A percentile compares a stretch with the other conserved stretches of the same genome.
phyloP scores from a whole-genome alignment of 2,113 vertebrate genomes.

The Sapayoa aenigma region DNA sequence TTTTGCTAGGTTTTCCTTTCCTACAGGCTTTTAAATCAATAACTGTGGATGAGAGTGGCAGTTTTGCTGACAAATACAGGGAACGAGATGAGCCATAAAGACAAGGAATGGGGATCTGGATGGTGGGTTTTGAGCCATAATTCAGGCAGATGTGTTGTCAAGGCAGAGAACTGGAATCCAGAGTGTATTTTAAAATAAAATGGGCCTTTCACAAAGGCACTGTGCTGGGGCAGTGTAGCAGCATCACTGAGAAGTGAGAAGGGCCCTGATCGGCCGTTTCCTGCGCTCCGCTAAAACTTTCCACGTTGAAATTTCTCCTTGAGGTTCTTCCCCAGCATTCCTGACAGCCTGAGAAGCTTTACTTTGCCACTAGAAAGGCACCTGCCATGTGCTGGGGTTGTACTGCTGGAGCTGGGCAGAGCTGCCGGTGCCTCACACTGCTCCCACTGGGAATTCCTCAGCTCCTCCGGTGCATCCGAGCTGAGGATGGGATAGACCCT shows the following conservation, averaged over 20 bases:
- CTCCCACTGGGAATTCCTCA: fast-evolving
- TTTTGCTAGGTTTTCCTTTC: not conserved
- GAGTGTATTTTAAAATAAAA: not conserved
- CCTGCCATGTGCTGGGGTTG: fast-evolving
- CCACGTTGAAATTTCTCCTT: fast-evolving
- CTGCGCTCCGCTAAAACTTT: not conserved
- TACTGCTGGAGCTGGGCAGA: not conserved
- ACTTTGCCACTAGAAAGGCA: not conserved
- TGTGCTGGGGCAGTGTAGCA: not conserved
- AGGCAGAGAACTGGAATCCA: not conserved
- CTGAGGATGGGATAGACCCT: not conserved
- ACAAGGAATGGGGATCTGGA: not conserved
- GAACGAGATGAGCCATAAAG: not conserved
- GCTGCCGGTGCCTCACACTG: not conserved
- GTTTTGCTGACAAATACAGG: not conserved
- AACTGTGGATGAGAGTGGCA: not conserved
- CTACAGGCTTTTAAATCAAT: not conserved
- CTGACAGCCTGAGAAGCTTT: not conserved
- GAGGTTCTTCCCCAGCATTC: not conserved
- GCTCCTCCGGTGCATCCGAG: not conserved
- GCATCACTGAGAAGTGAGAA: not conserved
- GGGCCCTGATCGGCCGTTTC: not conserved
- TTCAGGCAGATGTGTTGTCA: not conserved
- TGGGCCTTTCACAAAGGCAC: not conserved
- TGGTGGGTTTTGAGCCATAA: not conserved